Evolutionary conservation across 2,113 vertebrate species (phyloP), one percentile per base, ranked within the genome.

Genomic region (Dromas ardeola): DNA sequence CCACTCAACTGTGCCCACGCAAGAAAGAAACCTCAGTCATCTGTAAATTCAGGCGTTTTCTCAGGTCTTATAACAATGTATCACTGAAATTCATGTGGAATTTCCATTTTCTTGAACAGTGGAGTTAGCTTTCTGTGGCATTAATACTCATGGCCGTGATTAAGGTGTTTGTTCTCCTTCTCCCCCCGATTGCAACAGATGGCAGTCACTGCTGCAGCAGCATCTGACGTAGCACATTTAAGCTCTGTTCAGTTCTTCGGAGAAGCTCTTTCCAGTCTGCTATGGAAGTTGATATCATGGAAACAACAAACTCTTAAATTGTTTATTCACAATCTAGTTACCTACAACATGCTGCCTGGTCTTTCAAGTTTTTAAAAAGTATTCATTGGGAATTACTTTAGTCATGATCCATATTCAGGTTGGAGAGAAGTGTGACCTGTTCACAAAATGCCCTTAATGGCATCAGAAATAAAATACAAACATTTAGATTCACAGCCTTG

Each of bases 321-420:
- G 19, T 74, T 53, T 40, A 69, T 55, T 76, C 18, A 32, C 4
- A 63, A 1, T 29, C n/a, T 6, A 20, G 36, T 49, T 89, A 61
- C 17, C 45, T 87, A 20, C 10, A 15, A 10, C 25, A 45, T 26
- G 29, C 45, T 76, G 18, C 9, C 13, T 63, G 15, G 22, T 93
- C 43, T 89, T 81, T 59, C 34, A 62, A 55, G 26, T n/a, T 61
- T 74, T 88, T 40, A 17, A 65, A n/a, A 59, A 52, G 3, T 66
- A 16, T 42, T 15, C 22, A 50, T 66, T 76, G 43, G 29, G 43
- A 71, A n/a, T 88, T 56, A 43, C 4, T 63, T 93, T 15, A 6
- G 9, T 65, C 4, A 6, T 47, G 14, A 59, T 72, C 52, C 0
- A 0, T 32, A 13, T 52, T 90, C 38, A 42, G 0, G 72, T 16